Evolutionary conservation across 2,888 invertebrate species (phyloP).

Genomic region (Drosophila anceps): DNA sequence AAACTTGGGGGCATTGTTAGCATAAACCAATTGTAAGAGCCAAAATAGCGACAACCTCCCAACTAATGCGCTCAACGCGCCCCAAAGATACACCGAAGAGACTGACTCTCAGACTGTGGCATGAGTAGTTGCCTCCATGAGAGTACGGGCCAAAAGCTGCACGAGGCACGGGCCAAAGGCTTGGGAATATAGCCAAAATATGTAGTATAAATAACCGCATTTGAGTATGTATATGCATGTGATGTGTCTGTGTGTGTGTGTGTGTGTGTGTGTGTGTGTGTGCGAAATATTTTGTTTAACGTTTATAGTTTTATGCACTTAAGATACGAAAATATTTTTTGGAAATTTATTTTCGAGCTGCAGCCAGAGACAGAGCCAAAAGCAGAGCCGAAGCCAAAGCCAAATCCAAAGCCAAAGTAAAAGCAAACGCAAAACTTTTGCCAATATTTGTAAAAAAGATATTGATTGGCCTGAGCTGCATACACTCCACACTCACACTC

Average conservation of each 20-base stretch:
- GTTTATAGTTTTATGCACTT: slow-evolving; percentile 81
- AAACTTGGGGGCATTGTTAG: slow-evolving; percentile 65
- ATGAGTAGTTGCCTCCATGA: slow-evolving; percentile 41
- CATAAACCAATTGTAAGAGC: slow-evolving; percentile 80
- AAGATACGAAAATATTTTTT: slow-evolving; percentile 76
- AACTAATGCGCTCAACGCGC: slow-evolving; percentile 77
- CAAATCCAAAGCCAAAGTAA: slow-evolving; percentile 65
- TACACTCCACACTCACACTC: slow-evolving; percentile 30
- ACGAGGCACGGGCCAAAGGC: slow-evolving; percentile 66
- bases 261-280: slow-evolving; percentile 34
- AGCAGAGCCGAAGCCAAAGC: slow-evolving; percentile 36
- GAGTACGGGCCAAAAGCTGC: slow-evolving; percentile 63
- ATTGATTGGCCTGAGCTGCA: slow-evolving; percentile 77
- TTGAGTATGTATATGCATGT: slow-evolving; percentile 30
- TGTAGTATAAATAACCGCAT: slow-evolving; percentile 76
- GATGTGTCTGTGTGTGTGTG: slow-evolving; percentile 24
- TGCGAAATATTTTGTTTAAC: slow-evolving; percentile 79
- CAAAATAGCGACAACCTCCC: slow-evolving; percentile 72
- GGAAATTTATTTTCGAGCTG: slow-evolving; percentile 74
- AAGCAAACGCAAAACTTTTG: slow-evolving; percentile 77
- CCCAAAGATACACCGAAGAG: slow-evolving; percentile 61
- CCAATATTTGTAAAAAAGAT: slow-evolving; percentile 81
- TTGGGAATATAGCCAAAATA: slow-evolving; percentile 76
- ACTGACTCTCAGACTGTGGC: slow-evolving; percentile 5
- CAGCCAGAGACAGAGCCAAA: slow-evolving; percentile 52